Base-by-base conservation (phyloP, 2,888 invertebrate genomes). In the Elysia crispata region DNA sequence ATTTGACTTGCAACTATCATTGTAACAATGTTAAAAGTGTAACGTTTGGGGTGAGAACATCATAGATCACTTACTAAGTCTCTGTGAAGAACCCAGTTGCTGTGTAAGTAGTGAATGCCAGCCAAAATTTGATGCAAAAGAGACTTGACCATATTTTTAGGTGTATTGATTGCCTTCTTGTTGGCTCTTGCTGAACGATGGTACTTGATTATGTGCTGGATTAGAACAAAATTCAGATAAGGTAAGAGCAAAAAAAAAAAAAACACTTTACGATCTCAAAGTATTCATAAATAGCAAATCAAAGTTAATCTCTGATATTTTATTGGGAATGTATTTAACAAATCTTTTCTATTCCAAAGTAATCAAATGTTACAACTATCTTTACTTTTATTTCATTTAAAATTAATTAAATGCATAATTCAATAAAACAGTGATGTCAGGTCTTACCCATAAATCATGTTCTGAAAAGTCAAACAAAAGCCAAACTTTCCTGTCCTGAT, bases 51-150 rank as follows among this genome's bases (percentile, higher is more conserved):
- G n/a, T n/a, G 15, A 23, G 67, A 31, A 20, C 30, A 60, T 1
- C 8, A 25, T 41, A n/a, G 13, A n/a, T 5, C 31, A 90, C 93
- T 94, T 93, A 96, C 96, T 94, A 98, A 94, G 94, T 98, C 98
- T 92, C 99, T 95, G 93, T 99, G 99, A 77, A 99, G 94, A 82
- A 99, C 98, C 99, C 99, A 99, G 93, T 99, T 99, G 83, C 97
- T 96, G 94, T 99, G 99, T 89, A 99, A 94, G 93, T 99, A 99
- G 93, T 98, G 98, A 91, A 99, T 99, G 69, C 99, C 99, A 93
- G 98, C 98, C 85, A 99, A 94, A 91, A 99, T 99, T 94, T 99
- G 99, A 93, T 98, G 98, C 0, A 99, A 94, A 70, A 99, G 93
- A 85, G 98, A 98, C 93, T 99, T 99, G 0, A 99, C 91, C 91